phyloP scores from a whole-genome alignment of 2,888 invertebrate genomes.

The Hypselothyrea guttata region DNA sequence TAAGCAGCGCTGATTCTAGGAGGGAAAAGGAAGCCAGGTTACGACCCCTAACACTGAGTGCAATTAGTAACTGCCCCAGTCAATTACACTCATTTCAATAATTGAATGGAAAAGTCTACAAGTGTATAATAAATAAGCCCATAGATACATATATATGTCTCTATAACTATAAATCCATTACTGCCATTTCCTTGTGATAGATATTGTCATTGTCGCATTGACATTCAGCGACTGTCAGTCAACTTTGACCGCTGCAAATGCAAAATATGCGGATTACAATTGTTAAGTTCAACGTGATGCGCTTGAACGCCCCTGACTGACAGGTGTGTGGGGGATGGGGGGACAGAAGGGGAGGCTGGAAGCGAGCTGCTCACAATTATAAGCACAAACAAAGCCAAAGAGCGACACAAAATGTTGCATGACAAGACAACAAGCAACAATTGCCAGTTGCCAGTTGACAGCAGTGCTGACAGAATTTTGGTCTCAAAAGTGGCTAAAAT shows the following conservation, averaged over 20 bases:
- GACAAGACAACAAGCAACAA: conserved; percentile 46
- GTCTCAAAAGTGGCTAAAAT: too few relatives aligned
- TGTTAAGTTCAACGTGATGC: conserved; percentile 50
- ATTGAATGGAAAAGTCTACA: conserved; percentile 56
- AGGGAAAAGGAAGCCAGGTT: background rate
- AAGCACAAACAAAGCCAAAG: conserved; percentile 43
- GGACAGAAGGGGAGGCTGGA: conserved; percentile 9
- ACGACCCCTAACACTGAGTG: conserved; percentile 22
- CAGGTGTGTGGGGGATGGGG: conserved; percentile 24
- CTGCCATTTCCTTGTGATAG: background rate
- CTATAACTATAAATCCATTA: background rate
- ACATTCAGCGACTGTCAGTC: conserved; percentile 60
- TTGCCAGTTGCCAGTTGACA: conserved; percentile 41
- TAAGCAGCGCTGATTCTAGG: background rate
- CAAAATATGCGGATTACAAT: conserved; percentile 37
- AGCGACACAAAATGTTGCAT: conserved; percentile 60
- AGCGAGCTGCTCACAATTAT: conserved; percentile 52
- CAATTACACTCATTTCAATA: conserved; percentile 48
- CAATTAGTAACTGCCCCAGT: conserved; percentile 37
- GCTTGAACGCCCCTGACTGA: conserved; percentile 69
- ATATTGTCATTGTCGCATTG: conserved; percentile 19
- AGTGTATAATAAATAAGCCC: conserved; percentile 6
- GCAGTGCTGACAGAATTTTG: too few relatives aligned
- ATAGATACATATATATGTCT: background rate
- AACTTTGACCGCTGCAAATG: conserved; percentile 68